Evolutionary conservation across 2,888 invertebrate species (phyloP).

Genomic region (Stenodera caucasica): DNA sequence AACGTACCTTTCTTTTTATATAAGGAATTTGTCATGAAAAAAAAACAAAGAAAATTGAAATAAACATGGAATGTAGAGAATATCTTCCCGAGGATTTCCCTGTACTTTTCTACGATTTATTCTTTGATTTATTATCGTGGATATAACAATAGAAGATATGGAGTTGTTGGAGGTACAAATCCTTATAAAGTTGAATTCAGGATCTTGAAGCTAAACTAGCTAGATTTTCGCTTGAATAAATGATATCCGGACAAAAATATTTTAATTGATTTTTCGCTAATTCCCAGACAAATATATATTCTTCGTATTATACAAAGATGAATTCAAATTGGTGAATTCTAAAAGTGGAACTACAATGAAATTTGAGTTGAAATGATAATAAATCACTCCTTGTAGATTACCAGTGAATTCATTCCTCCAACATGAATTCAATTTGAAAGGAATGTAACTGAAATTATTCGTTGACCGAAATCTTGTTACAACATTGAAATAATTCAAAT

Average conservation of each 20-base stretch:
- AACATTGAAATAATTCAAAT: slow-evolving; percentile 3
- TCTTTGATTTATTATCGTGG: slow-evolving; percentile 1
- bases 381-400: slow-evolving; percentile 8
- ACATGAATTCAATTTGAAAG: background rate
- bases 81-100: background rate
- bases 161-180: slow-evolving; percentile 6
- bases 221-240: background rate
- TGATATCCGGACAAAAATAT: too few relatives aligned
- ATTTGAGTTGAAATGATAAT: slow-evolving; percentile 8
- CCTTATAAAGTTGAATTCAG: slow-evolving; percentile 4
- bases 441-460: slow-evolving; percentile 1
- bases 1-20: too few relatives aligned
- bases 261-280: background rate
- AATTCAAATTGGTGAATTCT: too few relatives aligned
- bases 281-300: too few relatives aligned
- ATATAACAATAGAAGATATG: slow-evolving; percentile 2
- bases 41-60: background rate
- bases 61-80: background rate
- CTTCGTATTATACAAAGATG: too few relatives aligned
- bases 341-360: background rate
- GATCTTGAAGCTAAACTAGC: background rate
- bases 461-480: background rate
- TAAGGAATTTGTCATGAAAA: too few relatives aligned
- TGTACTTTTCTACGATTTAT: background rate
- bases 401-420: background rate